Evolutionary conservation across 2,888 invertebrate genomes (phyloP).

Genomic region (Spisula solida): DNA sequence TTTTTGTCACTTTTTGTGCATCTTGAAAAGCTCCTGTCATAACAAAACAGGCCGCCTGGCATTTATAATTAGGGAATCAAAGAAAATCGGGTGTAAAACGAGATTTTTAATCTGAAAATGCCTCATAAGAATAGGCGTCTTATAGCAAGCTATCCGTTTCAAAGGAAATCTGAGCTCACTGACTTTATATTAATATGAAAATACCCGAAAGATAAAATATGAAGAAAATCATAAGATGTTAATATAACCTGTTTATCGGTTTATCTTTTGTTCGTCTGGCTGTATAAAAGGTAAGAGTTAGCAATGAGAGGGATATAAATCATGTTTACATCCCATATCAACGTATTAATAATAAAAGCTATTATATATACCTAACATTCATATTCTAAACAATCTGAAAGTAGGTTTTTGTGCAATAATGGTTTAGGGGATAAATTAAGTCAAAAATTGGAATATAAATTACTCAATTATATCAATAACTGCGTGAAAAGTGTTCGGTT

Average conservation of each 20-base stretch:
- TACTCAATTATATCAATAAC: constrained; percentile 17
- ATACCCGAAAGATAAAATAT: constrained; percentile 58
- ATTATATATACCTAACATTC: not conserved
- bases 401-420: constrained; percentile 8
- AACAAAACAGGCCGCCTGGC: constrained; percentile 59
- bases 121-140: constrained; percentile 34
- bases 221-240: constrained; percentile 60
- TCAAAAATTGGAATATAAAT: not conserved
- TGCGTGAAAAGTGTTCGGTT: not conserved
- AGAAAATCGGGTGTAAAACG: constrained; percentile 61
- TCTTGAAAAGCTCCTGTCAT: constrained; percentile 63
- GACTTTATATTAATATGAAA: constrained; percentile 43
- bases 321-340: not conserved
- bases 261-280: constrained; percentile 37
- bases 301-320: not conserved
- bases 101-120: constrained; percentile 60
- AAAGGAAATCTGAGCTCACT: constrained; percentile 58
- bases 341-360: not conserved
- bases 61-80: constrained; percentile 70
- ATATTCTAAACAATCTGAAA: not conserved
- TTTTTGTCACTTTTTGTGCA: constrained; percentile 66
- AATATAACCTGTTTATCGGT: constrained; percentile 53
- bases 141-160: constrained; percentile 51
- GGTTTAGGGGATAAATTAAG: not conserved
- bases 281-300: constrained; percentile 14